Base-by-base conservation (phyloP, 2,888 invertebrate species). In the Dynastes tityus region DNA sequence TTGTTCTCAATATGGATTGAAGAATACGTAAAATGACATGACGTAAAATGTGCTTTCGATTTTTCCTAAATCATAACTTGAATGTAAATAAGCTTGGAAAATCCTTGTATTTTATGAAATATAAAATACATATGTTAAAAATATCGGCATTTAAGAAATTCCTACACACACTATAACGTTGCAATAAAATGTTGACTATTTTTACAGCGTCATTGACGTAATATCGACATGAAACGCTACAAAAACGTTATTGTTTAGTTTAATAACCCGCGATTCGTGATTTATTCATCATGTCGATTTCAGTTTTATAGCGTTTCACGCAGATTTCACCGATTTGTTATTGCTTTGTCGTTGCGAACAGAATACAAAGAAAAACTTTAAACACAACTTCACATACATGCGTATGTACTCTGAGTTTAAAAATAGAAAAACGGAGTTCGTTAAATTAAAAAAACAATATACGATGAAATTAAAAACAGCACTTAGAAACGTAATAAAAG, bases 201-300 rank as follows among this genome's bases (percentile, higher is more conserved):
- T 64, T 64, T 64, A 2, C 32, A 37, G 22, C 51, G 32, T 49
- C 51, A 27, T 70, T 70, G 70, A 70, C 70, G 70, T 51, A 67
- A 67, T 70, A 27, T 53, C 53, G 51, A 53, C 51, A 29, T 22
- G n/a, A 53, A 51, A 70, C 70, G 29, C 13, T 22, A 70, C 70
- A 70, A 53, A 49, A 49, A 22, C 51, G 70, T 70, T 70, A 70
- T 70, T 70, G 70, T 70, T 53, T 70, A 51, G 51, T 70, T 70
- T 70, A 70, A 70, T 70, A 70, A 70, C 49, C 70, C 29, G 51
- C 51, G 51, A 22, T 53, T n/a, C 27, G 70, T 70, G 70, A 70
- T 70, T 70, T 70, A 70, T 53, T 40, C 27, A 11, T 2, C 11
- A 70, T 32, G 27, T 51, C 70, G 22, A 51, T 70, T 70, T 27